Base-by-base conservation (phyloP, 2,113 vertebrate species). In the Mastomys coucha region DNA sequence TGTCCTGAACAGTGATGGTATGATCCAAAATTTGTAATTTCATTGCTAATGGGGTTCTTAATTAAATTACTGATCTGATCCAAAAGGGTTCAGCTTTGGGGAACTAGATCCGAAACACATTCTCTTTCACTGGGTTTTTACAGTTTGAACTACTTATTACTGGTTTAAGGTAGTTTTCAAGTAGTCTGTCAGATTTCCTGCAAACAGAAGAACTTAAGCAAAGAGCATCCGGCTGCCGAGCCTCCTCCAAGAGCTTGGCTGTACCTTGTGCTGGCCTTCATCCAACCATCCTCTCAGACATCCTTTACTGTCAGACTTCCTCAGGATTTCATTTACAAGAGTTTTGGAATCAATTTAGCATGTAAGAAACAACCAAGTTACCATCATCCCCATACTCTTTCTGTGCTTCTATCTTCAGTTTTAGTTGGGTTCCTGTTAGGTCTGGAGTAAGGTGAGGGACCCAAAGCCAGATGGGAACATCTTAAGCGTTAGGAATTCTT, bases 1-100 rank as follows among this genome's bases (percentile, higher is more conserved):
- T 70, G 20, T 82, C 87, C 42, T 78, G 16, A 93, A 77, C 6
- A 91, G 45, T 94, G 53, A 90, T 84, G 70, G 92, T 95, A 1
- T 8, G 75, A 89, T 63, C 94, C 22, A 96, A 95, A 95, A 92
- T 89, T 36, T 95, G 45, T 95, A 88, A 42, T 56, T 96, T 96
- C 93, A 94, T 95, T 0, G 0, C 56, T 89, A 95, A 92, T 89
- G 81, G 42, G 45, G 80, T 95, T 92, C n/a, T 93, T 92, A 96
- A 93, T 97, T 77, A 97, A 94, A 76, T 93, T 89, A 86, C 51
- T 88, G 51, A 94, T 95, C 87, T 96, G 51, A 49, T 88, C 94
- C 84, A 81, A 85, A 93, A 95, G 69, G 56, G 33, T 92, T 92
- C 33, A 45, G 7, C 7, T 95, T 97, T 92, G 7, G 72, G 67